These are phyloP conservation scores for Premnoplex brunnescens DNA, from an alignment of 2,797 vertebrate species.

Conservation along the genomic window DNA sequence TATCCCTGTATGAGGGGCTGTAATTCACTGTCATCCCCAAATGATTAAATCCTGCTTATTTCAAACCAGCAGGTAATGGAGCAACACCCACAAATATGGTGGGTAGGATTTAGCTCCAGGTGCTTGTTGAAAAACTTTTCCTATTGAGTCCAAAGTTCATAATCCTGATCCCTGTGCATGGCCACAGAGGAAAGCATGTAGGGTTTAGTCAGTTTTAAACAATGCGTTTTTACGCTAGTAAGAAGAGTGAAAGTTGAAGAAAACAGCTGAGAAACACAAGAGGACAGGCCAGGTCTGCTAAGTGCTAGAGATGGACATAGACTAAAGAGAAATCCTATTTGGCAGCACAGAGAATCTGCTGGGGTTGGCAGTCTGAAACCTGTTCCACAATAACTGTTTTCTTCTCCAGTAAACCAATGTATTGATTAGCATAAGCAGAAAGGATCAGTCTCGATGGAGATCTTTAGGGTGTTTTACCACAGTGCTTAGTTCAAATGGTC, in stretches of 20 bases:
- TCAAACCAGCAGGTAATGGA: background rate
- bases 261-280: background rate
- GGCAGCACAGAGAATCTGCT: constrained; percentile 9
- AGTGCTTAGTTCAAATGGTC: constrained; percentile 20
- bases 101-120: background rate
- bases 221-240: background rate
- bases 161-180: background rate
- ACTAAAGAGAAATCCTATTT: background rate
- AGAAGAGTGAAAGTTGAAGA: background rate
- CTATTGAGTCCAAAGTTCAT: background rate
- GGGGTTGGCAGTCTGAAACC: constrained; percentile 26
- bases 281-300: background rate
- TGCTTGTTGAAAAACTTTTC: background rate
- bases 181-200: background rate
- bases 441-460: constrained; percentile 6
- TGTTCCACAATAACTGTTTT: background rate
- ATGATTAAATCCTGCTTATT: background rate
- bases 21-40: background rate
- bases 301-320: background rate
- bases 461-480: constrained; percentile 38
- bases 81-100: background rate
- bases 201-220: background rate
- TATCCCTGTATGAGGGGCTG: background rate
- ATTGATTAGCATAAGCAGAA: constrained; percentile 35
- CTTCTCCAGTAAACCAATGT: constrained; percentile 21